Percentiles rank a stretch among this genome's conserved stretches.
phyloP scores from a whole-genome alignment of 2,797 vertebrate species.

The Xiphophorus birchmanni region DNA sequence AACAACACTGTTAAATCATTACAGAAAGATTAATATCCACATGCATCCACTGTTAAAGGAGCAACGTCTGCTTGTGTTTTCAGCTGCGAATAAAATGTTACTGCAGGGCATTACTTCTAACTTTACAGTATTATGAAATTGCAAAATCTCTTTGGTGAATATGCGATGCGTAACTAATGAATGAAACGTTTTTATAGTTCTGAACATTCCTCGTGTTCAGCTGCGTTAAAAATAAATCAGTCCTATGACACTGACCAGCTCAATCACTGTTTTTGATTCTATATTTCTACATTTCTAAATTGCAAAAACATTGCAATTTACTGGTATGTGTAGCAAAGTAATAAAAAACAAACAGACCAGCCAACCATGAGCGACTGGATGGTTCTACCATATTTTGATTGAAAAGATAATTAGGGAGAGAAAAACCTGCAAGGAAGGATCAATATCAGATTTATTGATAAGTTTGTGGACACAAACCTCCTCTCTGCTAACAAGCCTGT shows the following conservation, averaged over 20 bases:
- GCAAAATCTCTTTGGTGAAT: conserved; percentile 3
- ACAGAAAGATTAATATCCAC: not conserved
- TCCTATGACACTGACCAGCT: not conserved
- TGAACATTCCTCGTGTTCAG: not conserved
- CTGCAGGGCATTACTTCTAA: not conserved
- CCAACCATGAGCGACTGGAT: not conserved
- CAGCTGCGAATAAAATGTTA: conserved; percentile 1
- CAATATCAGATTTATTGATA: not conserved
- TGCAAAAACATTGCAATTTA: no score
- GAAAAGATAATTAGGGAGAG: not conserved
- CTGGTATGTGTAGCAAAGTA: not conserved
- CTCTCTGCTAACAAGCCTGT: no score
- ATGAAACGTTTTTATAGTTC: not conserved
- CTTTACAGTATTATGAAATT: conserved; percentile 35
- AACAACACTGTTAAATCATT: conserved; percentile 14
- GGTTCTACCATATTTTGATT: not conserved
- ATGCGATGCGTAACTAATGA: not conserved
- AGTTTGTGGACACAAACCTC: not conserved
- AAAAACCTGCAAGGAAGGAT: not conserved
- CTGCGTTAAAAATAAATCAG: not conserved
- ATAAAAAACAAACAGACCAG: not conserved
- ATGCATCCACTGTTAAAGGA: not conserved
- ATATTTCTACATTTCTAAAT: not conserved
- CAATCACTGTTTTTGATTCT: not conserved
- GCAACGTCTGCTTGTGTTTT: not conserved